Percentiles rank a stretch among this genome's conserved stretches.
These are phyloP conservation scores for Rhinichthys klamathensis DNA, from an alignment of 2,113 vertebrate genomes.

Conservation along the genomic window DNA sequence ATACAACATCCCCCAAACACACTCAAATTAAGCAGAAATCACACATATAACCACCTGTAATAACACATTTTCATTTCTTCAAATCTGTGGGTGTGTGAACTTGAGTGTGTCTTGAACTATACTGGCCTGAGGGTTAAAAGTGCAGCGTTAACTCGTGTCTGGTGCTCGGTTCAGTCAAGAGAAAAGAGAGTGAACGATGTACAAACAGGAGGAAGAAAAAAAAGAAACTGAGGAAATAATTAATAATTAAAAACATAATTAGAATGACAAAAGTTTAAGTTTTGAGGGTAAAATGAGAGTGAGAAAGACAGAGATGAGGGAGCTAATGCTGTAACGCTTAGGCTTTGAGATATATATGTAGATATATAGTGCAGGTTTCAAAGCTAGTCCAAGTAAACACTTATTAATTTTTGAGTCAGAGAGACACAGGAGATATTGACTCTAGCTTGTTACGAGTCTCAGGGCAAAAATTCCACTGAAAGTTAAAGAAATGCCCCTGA, in stretches of 20 bases:
- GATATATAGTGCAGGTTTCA: neutral
- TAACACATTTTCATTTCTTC: slow-evolving; percentile 1
- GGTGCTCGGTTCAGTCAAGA: slow-evolving; percentile 11
- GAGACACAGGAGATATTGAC: neutral
- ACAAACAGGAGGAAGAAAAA: neutral
- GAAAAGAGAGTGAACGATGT: neutral
- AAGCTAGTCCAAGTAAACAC: neutral
- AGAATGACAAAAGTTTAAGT: neutral
- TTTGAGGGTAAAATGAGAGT: neutral
- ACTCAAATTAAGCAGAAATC: slow-evolving; percentile 21
- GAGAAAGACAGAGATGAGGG: neutral
- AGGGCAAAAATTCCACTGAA: neutral
- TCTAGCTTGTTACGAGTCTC: neutral
- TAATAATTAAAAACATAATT: neutral
- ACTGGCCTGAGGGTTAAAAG: neutral
- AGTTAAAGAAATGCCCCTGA: neutral
- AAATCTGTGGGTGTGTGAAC: neutral
- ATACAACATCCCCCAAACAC: slow-evolving; percentile 33
- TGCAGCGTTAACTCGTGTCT: neutral
- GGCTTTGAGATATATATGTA: neutral
- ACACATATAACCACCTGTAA: slow-evolving; percentile 41
- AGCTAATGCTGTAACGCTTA: neutral
- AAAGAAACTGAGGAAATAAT: neutral
- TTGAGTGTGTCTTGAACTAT: neutral
- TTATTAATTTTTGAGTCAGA: neutral